Percentiles rank a stretch among this genome's conserved stretches.
Evolutionary conservation across 2,888 invertebrate genomes (phyloP).

Genomic region (Argynnis bischoffii): DNA sequence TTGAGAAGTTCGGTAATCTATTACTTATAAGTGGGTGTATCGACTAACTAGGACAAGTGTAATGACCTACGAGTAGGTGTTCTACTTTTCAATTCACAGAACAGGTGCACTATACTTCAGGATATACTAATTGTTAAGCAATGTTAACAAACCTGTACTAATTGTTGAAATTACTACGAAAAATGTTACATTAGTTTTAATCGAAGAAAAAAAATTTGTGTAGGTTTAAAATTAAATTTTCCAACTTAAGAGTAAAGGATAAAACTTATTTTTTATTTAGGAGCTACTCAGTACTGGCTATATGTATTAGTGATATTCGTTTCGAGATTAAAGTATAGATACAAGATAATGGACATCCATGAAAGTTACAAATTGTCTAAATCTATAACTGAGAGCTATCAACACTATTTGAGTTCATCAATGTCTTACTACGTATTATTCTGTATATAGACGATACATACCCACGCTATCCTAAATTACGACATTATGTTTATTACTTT

Average conservation of each 20-base stretch:
- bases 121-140: slow-evolving; percentile 32
- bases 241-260: no score
- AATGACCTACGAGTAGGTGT: slow-evolving; percentile 35
- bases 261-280: no score
- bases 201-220: neutral
- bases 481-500: slow-evolving; percentile 35
- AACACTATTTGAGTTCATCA: slow-evolving; percentile 37
- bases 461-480: slow-evolving; percentile 33
- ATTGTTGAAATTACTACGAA: slow-evolving; percentile 14
- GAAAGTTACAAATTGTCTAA: slow-evolving; percentile 21
- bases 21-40: slow-evolving; percentile 27
- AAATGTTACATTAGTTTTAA: neutral
- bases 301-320: no score
- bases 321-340: no score
- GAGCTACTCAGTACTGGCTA: no score
- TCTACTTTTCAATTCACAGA: slow-evolving; percentile 33
- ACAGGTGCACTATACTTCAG: slow-evolving; percentile 32
- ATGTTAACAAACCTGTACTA: slow-evolving; percentile 27
- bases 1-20: slow-evolving; percentile 21
- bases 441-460: slow-evolving; percentile 23
- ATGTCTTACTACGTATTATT: slow-evolving; percentile 24
- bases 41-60: slow-evolving; percentile 25
- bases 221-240: no score
- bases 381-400: slow-evolving; percentile 26
- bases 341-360: no score